phyloP scores from a whole-genome alignment of 1,140 invertebrate species.

The Heliconius hermathena region DNA sequence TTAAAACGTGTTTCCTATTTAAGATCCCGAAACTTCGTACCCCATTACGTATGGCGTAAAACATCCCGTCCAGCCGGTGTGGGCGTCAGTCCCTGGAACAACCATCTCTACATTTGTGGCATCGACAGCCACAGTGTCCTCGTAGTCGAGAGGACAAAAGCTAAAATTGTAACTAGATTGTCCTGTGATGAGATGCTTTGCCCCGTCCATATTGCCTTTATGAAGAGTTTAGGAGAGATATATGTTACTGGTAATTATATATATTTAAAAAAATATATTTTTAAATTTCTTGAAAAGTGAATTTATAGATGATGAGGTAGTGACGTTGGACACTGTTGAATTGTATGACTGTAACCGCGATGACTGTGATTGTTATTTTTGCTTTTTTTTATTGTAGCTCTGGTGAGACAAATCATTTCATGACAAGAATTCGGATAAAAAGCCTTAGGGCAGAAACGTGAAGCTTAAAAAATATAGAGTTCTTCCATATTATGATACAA shows the following conservation, averaged over 20 bases:
- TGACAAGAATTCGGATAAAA: too few species aligned
- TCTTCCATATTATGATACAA: too few species aligned
- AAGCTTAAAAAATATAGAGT: too few species aligned
- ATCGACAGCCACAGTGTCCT: constrained; percentile 82
- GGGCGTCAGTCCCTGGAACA: constrained; percentile 82
- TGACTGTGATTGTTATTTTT: too few species aligned
- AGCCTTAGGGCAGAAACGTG: too few species aligned
- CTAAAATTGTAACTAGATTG: constrained; percentile 78
- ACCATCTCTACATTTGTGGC: constrained; percentile 83
- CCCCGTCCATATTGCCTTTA: constrained; percentile 86
- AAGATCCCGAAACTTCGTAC: constrained; percentile 77
- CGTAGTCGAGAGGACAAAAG: constrained; percentile 82
- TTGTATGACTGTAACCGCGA: too few species aligned
- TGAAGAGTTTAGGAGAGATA: constrained; percentile 83
- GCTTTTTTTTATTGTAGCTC: too few species aligned
- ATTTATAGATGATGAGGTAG: too few species aligned
- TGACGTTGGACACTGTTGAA: too few species aligned
- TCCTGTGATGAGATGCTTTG: constrained; percentile 84
- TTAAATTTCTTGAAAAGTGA: too few species aligned
- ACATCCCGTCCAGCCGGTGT: constrained; percentile 83
- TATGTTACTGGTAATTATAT: constrained; percentile 83
- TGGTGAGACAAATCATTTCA: too few species aligned
- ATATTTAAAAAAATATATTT: background rate
- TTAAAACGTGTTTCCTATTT: constrained; percentile 2
- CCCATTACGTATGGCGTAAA: constrained; percentile 80